Conservation (phyloP, 2,113 vertebrate genomes). For the Epinephelus fuscoguttatus region DNA sequence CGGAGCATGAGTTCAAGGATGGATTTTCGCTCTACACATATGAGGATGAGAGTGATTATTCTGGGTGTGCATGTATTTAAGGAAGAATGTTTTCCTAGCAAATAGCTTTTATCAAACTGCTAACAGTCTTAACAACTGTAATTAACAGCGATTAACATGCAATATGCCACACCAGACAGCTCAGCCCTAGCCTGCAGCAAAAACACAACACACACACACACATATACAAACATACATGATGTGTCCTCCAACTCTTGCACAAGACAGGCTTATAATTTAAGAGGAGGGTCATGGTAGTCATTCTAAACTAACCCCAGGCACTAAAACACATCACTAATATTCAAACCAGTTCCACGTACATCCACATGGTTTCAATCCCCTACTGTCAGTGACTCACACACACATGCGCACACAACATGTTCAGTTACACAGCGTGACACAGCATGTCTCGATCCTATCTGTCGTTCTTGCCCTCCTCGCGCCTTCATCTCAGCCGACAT, state of each 20-base stretch:
- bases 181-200: slow-evolving; percentile 61
- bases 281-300: background rate
- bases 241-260: background rate
- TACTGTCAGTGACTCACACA: background rate
- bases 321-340: background rate
- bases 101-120: slow-evolving; percentile 7
- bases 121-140: slow-evolving; percentile 23
- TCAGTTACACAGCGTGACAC: slow-evolving; percentile 26
- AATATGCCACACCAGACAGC: slow-evolving; percentile 35
- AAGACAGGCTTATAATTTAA: slow-evolving; percentile 3
- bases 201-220: slow-evolving; percentile 29
- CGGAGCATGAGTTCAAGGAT: background rate
- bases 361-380: background rate
- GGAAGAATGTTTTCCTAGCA: slow-evolving; percentile 18
- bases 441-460: slow-evolving; percentile 44
- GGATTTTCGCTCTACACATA: background rate
- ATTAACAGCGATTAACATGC: slow-evolving; percentile 50
- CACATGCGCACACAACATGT: background rate
- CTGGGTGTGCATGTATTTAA: slow-evolving; percentile 6
- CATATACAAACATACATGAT: background rate
- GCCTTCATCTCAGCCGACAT: slow-evolving; percentile 37
- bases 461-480: slow-evolving; percentile 7
- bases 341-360: background rate
- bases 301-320: background rate
- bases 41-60: background rate